Base-by-base conservation (phyloP, 2,888 invertebrate species). In the Apomyelois bistriatella region DNA sequence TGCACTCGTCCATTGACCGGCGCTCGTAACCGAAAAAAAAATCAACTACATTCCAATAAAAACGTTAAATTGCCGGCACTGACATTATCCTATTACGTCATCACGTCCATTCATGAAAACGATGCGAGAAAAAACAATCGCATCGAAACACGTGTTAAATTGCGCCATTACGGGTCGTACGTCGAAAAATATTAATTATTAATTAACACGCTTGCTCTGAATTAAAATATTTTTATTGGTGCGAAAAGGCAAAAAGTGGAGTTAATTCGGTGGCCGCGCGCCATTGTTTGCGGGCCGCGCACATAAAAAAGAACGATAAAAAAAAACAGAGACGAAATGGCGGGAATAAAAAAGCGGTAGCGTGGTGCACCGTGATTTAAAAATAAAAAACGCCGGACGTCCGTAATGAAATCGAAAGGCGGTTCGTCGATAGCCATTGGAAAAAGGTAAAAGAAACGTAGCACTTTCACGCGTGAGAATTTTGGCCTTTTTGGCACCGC, bases 381-480 rank as follows among this genome's bases (percentile, higher is more conserved):
- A 89, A 89, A 90, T 84, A 89, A 89, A 87, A 87, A 88, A 78
- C 72, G 68, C 67, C 80, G 86, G 85, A 87, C 76, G 87, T 86
- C 82, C 88, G 88, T 90, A 90, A 89, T 89, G 90, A 90, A 90
- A 90, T 89, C 89, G 90, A 90, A 90, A 90, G 90, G 90, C 79
- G 86, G 87, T 87, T 86, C 86, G 88, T 89, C 89, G 89, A 90
- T 90, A 80, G 81, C 87, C 80, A 81, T 76, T 82, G 85, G 85
- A 82, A 89, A 90, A 90, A 88, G 72, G 84, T 85, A 88, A 89
- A 89, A 88, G 86, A 84, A 83, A 60, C 42, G 58, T 67, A 66
- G 67, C 87, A 90, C 90, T 90, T 90, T 90, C 89, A 79, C 89
- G 88, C 85, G 88, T 84, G 86, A 85, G 88, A 82, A 82, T 87